Evolutionary conservation across 2,888 invertebrate species (phyloP).

Genomic region (Phragmatobia fuliginosa): DNA sequence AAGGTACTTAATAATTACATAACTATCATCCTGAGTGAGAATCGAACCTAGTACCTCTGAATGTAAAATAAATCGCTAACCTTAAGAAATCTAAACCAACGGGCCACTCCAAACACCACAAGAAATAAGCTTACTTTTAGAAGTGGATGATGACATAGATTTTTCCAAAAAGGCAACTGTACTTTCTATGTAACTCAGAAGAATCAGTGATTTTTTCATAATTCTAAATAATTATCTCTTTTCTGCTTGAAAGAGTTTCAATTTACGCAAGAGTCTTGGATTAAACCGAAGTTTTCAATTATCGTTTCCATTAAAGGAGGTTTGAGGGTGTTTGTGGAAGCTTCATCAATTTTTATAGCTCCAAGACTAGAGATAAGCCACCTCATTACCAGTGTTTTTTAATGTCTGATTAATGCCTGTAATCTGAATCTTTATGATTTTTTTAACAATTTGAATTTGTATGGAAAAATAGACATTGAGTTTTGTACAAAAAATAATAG

Average conservation of each 20-base stretch:
- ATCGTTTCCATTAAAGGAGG: slow-evolving; percentile 71
- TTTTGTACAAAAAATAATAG: background rate
- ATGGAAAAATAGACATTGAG: background rate
- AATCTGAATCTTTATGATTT: slow-evolving; percentile 25
- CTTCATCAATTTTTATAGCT: slow-evolving; percentile 74
- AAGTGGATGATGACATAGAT: background rate
- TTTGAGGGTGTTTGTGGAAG: slow-evolving; percentile 58
- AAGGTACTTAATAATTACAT: no score
- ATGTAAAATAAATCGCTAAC: no score
- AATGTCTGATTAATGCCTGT: slow-evolving; percentile 25
- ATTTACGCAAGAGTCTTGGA: slow-evolving; percentile 72
- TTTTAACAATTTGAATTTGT: slow-evolving; percentile 35
- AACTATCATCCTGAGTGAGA: no score
- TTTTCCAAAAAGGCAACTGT: slow-evolving; percentile 11
- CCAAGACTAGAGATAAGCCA: slow-evolving; percentile 61
- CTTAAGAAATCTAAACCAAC: background rate
- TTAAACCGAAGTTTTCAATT: slow-evolving; percentile 80
- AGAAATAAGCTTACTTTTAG: background rate
- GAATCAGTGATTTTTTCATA: slow-evolving; percentile 54
- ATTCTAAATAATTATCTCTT: slow-evolving; percentile 64
- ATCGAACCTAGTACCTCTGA: no score
- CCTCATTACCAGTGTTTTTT: slow-evolving; percentile 67
- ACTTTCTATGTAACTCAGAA: background rate
- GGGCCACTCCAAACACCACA: background rate
- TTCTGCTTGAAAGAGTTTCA: slow-evolving; percentile 68